A percentile compares a stretch with the other conserved stretches of the same genome.
These are phyloP conservation scores for Tapirus indicus DNA, from an alignment of 2,797 vertebrate genomes.

Conservation along the genomic window DNA sequence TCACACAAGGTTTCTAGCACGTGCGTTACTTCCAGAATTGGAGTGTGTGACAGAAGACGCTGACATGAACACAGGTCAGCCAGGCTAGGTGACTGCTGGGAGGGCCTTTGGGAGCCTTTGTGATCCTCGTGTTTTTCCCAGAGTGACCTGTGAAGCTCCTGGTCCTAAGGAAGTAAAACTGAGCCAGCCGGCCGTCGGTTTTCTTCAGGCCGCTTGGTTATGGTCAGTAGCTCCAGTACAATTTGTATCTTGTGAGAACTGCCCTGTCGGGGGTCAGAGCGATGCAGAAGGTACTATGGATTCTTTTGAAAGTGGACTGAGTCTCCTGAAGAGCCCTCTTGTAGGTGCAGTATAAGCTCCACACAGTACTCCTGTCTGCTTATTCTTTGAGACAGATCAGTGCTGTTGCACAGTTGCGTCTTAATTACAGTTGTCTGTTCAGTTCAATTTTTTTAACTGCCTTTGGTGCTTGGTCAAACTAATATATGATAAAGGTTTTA, in stretches of 20 bases:
- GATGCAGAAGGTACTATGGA: too few relatives aligned
- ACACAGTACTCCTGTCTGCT: fast-evolving
- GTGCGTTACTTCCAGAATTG: not conserved
- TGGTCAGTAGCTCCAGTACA: not conserved
- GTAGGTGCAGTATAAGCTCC: fast-evolving
- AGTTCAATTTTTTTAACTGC: not conserved
- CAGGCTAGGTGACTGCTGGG: not conserved
- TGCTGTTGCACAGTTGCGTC: not conserved
- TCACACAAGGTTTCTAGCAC: not conserved
- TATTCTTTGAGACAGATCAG: not conserved
- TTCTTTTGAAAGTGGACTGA: not conserved
- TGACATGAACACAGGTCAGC: fast-evolving
- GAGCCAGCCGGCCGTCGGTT: not conserved
- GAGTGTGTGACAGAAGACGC: not conserved
- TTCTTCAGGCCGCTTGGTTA: not conserved
- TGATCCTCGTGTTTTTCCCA: not conserved
- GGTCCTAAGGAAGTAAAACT: not conserved
- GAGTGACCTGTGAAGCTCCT: not conserved
- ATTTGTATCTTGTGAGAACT: not conserved
- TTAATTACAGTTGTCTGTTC: not conserved
- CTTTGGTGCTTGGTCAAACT: not conserved
- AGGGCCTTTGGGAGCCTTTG: too few relatives aligned
- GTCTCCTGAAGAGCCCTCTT: not conserved
- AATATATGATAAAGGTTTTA: not conserved
- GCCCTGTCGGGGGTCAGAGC: not conserved